Conservation (phyloP, 2,888 invertebrate species). For the Coleophora deauratella region DNA sequence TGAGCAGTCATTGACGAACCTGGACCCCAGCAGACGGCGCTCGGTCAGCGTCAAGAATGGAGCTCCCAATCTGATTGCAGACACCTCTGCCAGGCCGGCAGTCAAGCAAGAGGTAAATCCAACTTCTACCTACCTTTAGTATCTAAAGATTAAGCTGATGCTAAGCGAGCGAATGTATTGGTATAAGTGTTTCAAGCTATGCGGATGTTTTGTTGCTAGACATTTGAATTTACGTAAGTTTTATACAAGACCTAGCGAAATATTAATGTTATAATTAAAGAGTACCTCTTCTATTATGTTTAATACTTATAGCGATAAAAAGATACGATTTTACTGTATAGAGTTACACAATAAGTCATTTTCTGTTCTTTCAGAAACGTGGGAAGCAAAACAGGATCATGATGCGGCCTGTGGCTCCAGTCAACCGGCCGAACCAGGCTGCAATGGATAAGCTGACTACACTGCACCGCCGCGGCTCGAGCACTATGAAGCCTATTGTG, state of each 20-base stretch:
- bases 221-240: no score
- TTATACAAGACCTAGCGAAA: no score
- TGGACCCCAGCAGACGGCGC: conserved; percentile 81
- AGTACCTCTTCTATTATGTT: no score
- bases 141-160: neutral
- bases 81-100: conserved; percentile 34
- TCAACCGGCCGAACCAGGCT: conserved; percentile 44
- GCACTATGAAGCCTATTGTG: conserved; percentile 56
- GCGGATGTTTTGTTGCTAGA: no score
- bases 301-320: no score
- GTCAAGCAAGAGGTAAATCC: conserved; percentile 53
- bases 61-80: conserved; percentile 50
- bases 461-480: conserved; percentile 41
- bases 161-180: neutral
- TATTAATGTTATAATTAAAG: no score
- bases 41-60: conserved; percentile 76
- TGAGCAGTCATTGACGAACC: conserved; percentile 85
- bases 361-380: conserved; percentile 52
- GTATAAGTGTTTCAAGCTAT: no score
- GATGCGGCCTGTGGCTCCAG: conserved; percentile 53
- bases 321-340: no score
- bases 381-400: conserved; percentile 66
- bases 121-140: neutral
- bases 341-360: neutral
- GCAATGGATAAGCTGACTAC: conserved; percentile 55